Base-by-base conservation (phyloP, 1,140 invertebrate species). In the Caerostris extrusa region DNA sequence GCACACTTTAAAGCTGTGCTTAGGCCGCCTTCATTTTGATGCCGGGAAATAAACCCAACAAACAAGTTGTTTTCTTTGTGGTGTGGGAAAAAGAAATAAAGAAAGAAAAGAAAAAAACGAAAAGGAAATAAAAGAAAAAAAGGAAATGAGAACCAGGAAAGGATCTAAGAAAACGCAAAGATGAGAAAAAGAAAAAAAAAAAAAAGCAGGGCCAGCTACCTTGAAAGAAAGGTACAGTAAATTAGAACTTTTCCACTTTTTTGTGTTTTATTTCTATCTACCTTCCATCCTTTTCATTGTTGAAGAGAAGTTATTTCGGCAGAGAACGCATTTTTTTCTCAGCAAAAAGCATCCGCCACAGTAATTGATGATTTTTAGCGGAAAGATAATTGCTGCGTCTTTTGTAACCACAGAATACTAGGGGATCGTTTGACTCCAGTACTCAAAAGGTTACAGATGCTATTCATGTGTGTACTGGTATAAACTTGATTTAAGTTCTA, bases 321-420 rank as follows among this genome's bases (percentile, higher is more conserved):
- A 61, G 90, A 82, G 61, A 58, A 91, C 19, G 34, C 60, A 64
- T 69, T 91, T 91, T 56, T 82, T 91, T 64, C 58, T 61, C 90
- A 57, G 10, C 56, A 19, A 82, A 34, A 55, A 69, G 71, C 5
- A 77, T 71, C 82, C 50, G 56, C 71, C 64, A 71, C 53, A 61
- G 90, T 91, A 91, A 91, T 91, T 91, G 90, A 91, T 91, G 90
- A 91, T 91, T 91, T 82, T 60, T 56, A 19, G 71, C n/a, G 69
- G 53, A 61, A 91, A 82, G 71, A 91, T 91, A 91, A 91, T 91
- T 91, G 90, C 90, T 60, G 14, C 56, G 57, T 53, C 71, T 91
- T 91, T 91, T 91, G 90, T 91, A 91, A 91, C 71, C 19, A 61
- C 82, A 91, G 90, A 82, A 91, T 82, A 61, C 69, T 61, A 69